Evolutionary conservation across 1,140 invertebrate genomes (phyloP).

Genomic region (Neodiprion fabricii): DNA sequence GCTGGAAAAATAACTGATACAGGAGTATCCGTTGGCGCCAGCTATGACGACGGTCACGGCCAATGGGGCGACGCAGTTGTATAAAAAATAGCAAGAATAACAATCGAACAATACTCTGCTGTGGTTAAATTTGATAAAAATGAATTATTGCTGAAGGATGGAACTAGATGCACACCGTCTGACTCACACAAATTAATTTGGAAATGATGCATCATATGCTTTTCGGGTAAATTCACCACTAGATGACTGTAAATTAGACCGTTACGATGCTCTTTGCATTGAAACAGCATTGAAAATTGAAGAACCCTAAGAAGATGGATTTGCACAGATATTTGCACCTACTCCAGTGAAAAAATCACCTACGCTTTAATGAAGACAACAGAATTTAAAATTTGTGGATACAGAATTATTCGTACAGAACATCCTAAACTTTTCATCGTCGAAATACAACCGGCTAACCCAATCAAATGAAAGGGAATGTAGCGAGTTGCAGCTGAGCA

Average conservation of each 20-base stretch:
- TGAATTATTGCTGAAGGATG: no score
- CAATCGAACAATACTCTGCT: no score
- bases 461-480: background rate
- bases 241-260: conserved; percentile 19
- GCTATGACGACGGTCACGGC: no score
- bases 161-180: no score
- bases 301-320: conserved; percentile 20
- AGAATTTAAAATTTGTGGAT: conserved; percentile 11
- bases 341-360: background rate
- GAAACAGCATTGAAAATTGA: conserved; percentile 24
- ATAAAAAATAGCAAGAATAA: no score
- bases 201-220: no score
- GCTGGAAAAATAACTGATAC: no score
- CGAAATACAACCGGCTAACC: conserved; percentile 18
- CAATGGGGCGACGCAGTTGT: no score
- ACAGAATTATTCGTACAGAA: conserved; percentile 25
- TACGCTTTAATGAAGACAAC: conserved; percentile 15
- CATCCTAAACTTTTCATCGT: conserved; percentile 35
- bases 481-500: background rate
- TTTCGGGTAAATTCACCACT: no score
- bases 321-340: conserved; percentile 18
- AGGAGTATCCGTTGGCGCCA: no score
- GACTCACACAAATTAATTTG: no score
- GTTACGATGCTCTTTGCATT: conserved; percentile 26
- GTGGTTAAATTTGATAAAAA: no score